Conservation (phyloP, 2,888 invertebrate species). For the Polydrusus tereticollis region DNA sequence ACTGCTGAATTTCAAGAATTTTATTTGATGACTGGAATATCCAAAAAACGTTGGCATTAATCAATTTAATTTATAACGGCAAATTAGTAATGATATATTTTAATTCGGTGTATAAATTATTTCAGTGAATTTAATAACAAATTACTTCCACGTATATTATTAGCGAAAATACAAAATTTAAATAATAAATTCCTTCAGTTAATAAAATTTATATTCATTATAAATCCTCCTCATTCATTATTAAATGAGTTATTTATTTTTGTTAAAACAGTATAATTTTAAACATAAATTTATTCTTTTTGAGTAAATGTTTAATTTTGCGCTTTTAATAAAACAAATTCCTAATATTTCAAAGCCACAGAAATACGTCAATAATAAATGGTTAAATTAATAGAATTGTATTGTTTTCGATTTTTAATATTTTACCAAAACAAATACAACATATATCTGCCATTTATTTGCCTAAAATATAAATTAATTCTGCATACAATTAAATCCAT, state of each 20-base stretch:
- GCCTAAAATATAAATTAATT: background rate
- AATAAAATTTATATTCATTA: no score
- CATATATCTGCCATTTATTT: background rate
- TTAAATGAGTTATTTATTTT: background rate
- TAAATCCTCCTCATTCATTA: no score
- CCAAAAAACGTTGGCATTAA: no score
- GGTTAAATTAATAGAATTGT: conserved; percentile 3
- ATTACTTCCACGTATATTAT: no score
- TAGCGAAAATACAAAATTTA: no score
- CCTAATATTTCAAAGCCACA: background rate
- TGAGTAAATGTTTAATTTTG: conserved; percentile 6
- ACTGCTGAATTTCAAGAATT: no score
- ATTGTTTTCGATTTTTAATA: background rate
- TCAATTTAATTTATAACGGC: no score
- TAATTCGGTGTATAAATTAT: no score
- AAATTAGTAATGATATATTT: no score
- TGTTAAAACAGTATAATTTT: background rate
- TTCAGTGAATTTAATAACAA: no score
- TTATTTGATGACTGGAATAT: no score
- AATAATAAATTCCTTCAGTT: no score
- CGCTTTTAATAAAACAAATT: conserved; percentile 7
- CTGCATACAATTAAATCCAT: background rate
- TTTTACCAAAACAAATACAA: conserved; percentile 2
- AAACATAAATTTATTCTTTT: background rate
- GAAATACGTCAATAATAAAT: conserved; percentile 6